Evolutionary conservation across 2,113 vertebrate genomes (phyloP).

Genomic region (Chauna torquata): DNA sequence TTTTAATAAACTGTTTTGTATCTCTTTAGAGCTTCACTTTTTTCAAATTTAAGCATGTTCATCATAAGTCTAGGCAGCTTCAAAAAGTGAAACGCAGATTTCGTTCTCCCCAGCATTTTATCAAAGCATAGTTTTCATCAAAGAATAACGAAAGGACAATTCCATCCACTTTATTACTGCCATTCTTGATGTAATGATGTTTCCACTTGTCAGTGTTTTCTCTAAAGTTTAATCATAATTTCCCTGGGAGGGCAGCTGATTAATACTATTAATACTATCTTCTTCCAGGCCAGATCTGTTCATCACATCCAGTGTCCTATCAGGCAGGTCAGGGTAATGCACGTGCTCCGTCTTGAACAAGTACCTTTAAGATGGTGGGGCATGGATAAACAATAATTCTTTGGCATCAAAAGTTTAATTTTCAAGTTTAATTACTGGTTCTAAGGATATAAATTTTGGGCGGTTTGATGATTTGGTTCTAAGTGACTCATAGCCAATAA

Average conservation of each 20-base stretch:
- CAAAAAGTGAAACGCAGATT: background rate
- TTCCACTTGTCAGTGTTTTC: background rate
- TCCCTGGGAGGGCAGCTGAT: background rate
- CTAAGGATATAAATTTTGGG: background rate
- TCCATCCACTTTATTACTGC: background rate
- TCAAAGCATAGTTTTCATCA: background rate
- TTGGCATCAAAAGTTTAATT: background rate
- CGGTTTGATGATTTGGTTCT: background rate
- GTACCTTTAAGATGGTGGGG: slow-evolving; percentile 70
- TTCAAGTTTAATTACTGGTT: background rate
- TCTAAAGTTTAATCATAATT: background rate
- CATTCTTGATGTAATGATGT: background rate
- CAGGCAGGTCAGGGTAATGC: slow-evolving; percentile 85
- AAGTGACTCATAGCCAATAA: background rate
- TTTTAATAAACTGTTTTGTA: background rate
- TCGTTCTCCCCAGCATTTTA: background rate
- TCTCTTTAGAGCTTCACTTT: background rate
- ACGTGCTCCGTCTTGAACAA: slow-evolving; percentile 85
- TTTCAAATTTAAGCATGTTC: background rate
- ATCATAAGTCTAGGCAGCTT: background rate
- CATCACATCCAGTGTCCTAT: slow-evolving; percentile 85
- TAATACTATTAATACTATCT: slow-evolving; percentile 57
- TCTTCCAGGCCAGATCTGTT: slow-evolving; percentile 82
- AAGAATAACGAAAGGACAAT: background rate
- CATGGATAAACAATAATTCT: background rate